Base-by-base conservation (phyloP, 2,888 invertebrate species). In the Thalpophila matura region DNA sequence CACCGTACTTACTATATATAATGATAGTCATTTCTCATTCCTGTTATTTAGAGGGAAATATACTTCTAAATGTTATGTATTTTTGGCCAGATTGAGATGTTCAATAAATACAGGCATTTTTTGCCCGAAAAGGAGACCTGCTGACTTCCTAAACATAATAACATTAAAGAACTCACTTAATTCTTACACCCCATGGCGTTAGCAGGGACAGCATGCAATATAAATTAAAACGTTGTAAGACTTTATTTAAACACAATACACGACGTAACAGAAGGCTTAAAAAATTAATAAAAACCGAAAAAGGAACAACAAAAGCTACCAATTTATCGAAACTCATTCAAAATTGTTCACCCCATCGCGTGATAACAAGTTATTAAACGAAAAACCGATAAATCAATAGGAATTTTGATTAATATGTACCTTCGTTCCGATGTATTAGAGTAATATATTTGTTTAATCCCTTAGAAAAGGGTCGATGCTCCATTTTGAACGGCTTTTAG, bases 361-460 rank as follows among this genome's bases (percentile, higher is more conserved):
- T 92, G 92, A 74, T 73, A 74, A 59, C 57, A 33, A 63, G 80
- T 81, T 84, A 86, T 91, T 88, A 88, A 50, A 85, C 79, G 56
- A 56, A 57, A 74, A 76, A 77, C 67, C 76, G 29, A 86, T 89
- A 88, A 91, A 93, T 92, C 90, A 89, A 85, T 84, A 60, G 74
- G 81, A 84, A 89, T 88, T 88, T 88, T 86, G 86, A 86, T 82
- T 82, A 88, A 89, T 86, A 83, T 64, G 64, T 75, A 72, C 64
- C 64, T 74, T 63, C 62, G 53, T 70, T 66, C 51, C 59, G 49
- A 76, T 66, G 74, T 72, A 83, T 86, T 84, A 91, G 86, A 82
- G 87, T 89, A 87, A 91, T 90, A 87, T 89, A 92, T 93, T 90
- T 89, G 85, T 88, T 89, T 88, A 89, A 90, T 90, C 86, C 88